A percentile compares a stretch with the other conserved stretches of the same genome.
phyloP scores from a whole-genome alignment of 2,888 invertebrate genomes.

The Brachyopa scutellaris region DNA sequence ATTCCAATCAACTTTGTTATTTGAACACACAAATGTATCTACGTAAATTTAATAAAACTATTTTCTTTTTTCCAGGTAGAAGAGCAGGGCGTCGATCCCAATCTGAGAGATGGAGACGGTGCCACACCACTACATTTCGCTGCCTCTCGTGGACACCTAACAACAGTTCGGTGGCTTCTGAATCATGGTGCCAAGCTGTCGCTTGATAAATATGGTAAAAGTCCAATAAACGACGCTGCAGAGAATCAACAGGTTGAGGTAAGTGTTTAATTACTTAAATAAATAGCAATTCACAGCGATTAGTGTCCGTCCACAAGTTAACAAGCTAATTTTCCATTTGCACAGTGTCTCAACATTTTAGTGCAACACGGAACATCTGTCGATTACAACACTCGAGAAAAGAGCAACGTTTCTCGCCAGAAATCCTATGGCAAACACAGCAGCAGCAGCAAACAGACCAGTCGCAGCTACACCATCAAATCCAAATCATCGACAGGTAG shows the following conservation, averaged over 20 bases:
- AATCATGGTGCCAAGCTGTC: constrained; percentile 91
- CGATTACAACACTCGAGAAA: constrained; percentile 83
- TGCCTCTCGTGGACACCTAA: constrained; percentile 91
- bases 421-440: constrained; percentile 75
- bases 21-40: too few species aligned
- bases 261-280: constrained; percentile 69
- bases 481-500: constrained; percentile 81
- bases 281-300: neutral
- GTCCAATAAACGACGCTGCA: constrained; percentile 95
- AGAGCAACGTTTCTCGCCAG: constrained; percentile 76
- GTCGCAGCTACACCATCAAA: constrained; percentile 81
- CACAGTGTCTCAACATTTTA: constrained; percentile 90
- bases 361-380: constrained; percentile 90
- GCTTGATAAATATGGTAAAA: constrained; percentile 93
- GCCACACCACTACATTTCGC: constrained; percentile 95
- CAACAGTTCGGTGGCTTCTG: constrained; percentile 91
- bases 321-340: neutral
- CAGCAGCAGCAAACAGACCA: constrained; percentile 79
- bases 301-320: neutral
- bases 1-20: too few species aligned
- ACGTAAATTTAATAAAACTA: too few species aligned
- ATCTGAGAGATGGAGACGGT: constrained; percentile 93
- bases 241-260: constrained; percentile 95
- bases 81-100: constrained; percentile 92
- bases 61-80: constrained; percentile 85